phyloP scores from a whole-genome alignment of 1,140 invertebrate species.

The Tribolium madens region DNA sequence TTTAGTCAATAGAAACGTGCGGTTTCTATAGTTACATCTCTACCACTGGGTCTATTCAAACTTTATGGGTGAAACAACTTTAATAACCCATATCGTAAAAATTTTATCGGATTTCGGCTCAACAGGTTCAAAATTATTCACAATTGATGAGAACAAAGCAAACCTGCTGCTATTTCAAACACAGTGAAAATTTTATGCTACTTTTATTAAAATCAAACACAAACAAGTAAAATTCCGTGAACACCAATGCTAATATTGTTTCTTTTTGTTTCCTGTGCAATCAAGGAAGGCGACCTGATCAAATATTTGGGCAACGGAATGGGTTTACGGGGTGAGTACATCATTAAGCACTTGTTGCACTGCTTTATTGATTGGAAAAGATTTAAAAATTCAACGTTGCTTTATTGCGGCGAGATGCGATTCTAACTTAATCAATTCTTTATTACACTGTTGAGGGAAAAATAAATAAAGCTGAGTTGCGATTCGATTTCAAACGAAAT shows the following conservation, averaged over 20 bases:
- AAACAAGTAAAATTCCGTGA: neutral
- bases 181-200: too few relatives aligned
- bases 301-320: conserved; percentile 42
- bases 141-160: neutral
- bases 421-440: neutral
- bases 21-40: neutral
- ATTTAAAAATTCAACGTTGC: conserved; percentile 9
- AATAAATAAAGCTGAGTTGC: neutral
- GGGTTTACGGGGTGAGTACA: conserved; percentile 38
- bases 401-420: conserved; percentile 8
- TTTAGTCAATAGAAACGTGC: neutral
- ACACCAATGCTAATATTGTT: conserved; percentile 37
- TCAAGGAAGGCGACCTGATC: conserved; percentile 40
- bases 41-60: neutral
- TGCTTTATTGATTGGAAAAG: conserved; percentile 35
- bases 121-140: conserved; percentile 22
- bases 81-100: too few relatives aligned
- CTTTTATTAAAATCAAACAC: too few relatives aligned
- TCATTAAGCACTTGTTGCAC: conserved; percentile 48
- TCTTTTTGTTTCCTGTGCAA: conserved; percentile 32
- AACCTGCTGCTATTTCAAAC: neutral
- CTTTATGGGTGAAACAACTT: too few relatives aligned
- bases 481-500: neutral
- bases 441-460: neutral
- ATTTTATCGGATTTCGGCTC: neutral